Evolutionary conservation across 2,797 vertebrate genomes (phyloP), one percentile per base, ranked within the genome.

Genomic region (Merluccius polli): DNA sequence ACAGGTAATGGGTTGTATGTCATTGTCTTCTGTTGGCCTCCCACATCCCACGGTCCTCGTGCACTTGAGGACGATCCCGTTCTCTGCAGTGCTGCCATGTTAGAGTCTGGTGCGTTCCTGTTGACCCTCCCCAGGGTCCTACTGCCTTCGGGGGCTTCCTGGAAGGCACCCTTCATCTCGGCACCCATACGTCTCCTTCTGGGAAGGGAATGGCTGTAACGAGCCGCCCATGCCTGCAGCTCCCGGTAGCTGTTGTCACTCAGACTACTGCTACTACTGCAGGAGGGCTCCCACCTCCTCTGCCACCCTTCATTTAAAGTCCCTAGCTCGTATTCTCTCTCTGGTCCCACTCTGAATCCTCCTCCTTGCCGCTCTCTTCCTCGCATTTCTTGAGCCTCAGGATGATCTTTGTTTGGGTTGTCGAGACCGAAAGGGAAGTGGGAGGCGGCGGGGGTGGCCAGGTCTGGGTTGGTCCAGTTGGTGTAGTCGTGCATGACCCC

Each of bases 191-290:
- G 86, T 77, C 84, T 86, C 78, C 85, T 91, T 77, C 91, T 89
- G 1, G 92, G 90, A 30, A 93, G 87, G 2, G 92, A 92, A 73
- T 91, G 91, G 80, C 91, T 90, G 44, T 93, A 93, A 69, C 89
- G 88, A 6, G 89, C 81, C 1, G 88, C 91, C 92, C 92, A 91
- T 27, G 91, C 90, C 85, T 92, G 91, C 75, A 93, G 75, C 82
- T 94, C 92, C 71, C 86, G 78, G 67, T 91, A 89, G 83, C 89
- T 92, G 83, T 84, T 90, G 82, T 88, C 77, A 4, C 78, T 71
- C 73, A 75, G 69, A 70, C 76, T 87, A 79, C 84, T 91, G 74
- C 87, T 91, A 1, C 90, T 84, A 70, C 72, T 83, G 48, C 78
- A 70, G 18, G 83, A 70, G 18, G 83, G 73, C 79, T 92, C 92